Percentiles rank a stretch among this genome's conserved stretches.
phyloP scores from a whole-genome alignment of 2,888 invertebrate species.

The Andrena dorsata region DNA sequence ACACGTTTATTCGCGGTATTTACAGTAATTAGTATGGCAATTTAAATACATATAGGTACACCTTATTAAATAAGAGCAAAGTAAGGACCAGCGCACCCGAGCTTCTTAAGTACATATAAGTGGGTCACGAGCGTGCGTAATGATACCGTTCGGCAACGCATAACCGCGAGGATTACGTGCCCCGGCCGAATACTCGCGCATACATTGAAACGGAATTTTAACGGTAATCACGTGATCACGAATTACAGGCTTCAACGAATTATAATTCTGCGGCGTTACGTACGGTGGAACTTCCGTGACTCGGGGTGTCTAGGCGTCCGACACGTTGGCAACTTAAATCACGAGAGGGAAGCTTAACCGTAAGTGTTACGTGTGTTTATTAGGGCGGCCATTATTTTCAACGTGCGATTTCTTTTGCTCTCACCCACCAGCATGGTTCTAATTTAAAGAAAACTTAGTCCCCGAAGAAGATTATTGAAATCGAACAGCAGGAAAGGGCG shows the following conservation, averaged over 20 bases:
- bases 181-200: slow-evolving; percentile 26
- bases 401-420: too few relatives aligned
- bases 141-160: slow-evolving; percentile 51
- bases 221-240: slow-evolving; percentile 29
- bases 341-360: not conserved
- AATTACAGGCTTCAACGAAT: slow-evolving; percentile 14
- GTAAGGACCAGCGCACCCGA: slow-evolving; percentile 57
- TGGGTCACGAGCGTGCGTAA: slow-evolving; percentile 54
- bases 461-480: too few relatives aligned
- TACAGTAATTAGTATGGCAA: slow-evolving; percentile 79
- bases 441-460: too few relatives aligned
- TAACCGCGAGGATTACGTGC: slow-evolving; percentile 36
- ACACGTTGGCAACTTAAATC: slow-evolving; percentile 4
- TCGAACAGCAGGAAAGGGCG: too few relatives aligned
- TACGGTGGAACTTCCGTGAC: slow-evolving; percentile 12
- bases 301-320: slow-evolving; percentile 10
- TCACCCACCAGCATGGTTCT: too few relatives aligned
- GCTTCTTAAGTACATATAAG: slow-evolving; percentile 52
- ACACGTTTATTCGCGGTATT: slow-evolving; percentile 75
- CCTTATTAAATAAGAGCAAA: slow-evolving; percentile 73
- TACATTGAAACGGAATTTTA: slow-evolving; percentile 45
- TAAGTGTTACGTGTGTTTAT: not conserved
- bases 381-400: too few relatives aligned
- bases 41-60: slow-evolving; percentile 81
- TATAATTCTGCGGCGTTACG: slow-evolving; percentile 15